phyloP scores from a whole-genome alignment of 2,113 vertebrate species.

The Arizona elegans region DNA sequence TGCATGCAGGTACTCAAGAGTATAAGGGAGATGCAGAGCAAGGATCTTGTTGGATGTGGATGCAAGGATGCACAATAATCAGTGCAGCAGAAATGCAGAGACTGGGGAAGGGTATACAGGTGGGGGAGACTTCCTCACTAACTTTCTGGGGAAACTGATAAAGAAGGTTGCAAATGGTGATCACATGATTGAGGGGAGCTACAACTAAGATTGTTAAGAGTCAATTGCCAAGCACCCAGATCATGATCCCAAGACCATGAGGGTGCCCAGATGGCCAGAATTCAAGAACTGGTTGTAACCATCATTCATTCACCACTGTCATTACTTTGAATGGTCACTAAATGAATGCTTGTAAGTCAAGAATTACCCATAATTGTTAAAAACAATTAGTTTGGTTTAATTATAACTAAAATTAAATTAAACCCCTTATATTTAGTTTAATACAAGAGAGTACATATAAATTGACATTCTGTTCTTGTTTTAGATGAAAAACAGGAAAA shows the following conservation, averaged over 20 bases:
- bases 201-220: neutral
- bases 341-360: neutral
- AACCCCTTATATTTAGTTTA: neutral
- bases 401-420: neutral
- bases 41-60: too few species aligned
- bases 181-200: neutral
- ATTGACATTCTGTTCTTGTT: neutral
- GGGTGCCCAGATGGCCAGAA: neutral
- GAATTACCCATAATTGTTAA: neutral
- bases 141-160: neutral
- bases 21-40: neutral
- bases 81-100: too few species aligned
- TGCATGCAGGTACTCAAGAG: neutral
- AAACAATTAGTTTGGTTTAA: neutral
- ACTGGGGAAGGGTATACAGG: neutral
- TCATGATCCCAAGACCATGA: neutral
- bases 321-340: neutral
- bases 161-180: neutral
- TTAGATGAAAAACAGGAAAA: neutral
- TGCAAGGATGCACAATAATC: too few species aligned
- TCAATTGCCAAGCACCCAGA: neutral
- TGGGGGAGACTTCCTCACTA: neutral
- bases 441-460: neutral
- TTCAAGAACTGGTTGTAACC: neutral
- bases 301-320: neutral